Evolutionary conservation across 2,113 vertebrate genomes (phyloP), one percentile per base, ranked within the genome.

Genomic region (Pleuronectes platessa): DNA sequence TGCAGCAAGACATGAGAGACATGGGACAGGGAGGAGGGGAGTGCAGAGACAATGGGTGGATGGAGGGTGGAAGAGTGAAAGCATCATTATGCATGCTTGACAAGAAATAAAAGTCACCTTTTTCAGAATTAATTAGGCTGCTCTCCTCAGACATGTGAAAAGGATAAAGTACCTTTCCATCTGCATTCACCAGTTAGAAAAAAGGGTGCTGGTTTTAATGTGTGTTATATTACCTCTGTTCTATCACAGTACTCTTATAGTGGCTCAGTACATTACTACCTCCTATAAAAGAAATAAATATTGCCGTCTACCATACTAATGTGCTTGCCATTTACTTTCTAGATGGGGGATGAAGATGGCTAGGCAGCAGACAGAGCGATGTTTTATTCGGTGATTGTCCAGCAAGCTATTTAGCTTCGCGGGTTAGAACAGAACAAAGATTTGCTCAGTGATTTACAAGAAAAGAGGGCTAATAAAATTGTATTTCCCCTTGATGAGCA

Each of bases 201-300:
- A 61, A 92, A 92, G 84, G 84, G 88, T 90, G 89, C 83, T 81
- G 81, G 90, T 89, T 94, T 94, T 93, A 94, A 94, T 91, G 92
- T 78, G 83, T 90, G 85, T 93, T 93, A 93, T 92, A 93, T 93
- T 93, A 92, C 88, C 83, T 88, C 86, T 88, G 88, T 91, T 92
- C 91, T 90, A 89, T 90, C 86, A 85, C 59, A 42, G 68, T 76
- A 75, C 85, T 91, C 86, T 91, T 90, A 84, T 90, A 92, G 89
- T 80, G 80, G 71, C 83, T 89, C 86, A 83, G 81, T 92, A 90
- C 88, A 92, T 94, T 94, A 94, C 91, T 89, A 93, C 89, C 86
- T 87, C 88, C 88, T 92, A 94, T 94, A 94, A 94, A 94, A 93
- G 79, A 92, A 91, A 93, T 89, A 94, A 92, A 93, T 93, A 94